Conservation (phyloP, 2,113 vertebrate species). For the Nannospalax galili region DNA sequence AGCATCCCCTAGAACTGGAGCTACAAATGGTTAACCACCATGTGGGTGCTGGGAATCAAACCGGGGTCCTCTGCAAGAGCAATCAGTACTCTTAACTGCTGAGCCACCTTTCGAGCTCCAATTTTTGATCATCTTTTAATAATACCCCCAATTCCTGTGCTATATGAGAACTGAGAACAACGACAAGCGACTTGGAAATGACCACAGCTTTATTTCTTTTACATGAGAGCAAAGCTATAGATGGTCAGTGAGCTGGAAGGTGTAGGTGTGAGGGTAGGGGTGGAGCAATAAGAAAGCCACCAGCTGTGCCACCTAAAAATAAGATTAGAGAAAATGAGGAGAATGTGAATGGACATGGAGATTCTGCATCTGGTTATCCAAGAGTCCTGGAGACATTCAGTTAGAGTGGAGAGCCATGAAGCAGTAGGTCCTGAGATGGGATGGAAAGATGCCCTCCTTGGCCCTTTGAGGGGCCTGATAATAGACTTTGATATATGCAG, state of each 20-base stretch:
- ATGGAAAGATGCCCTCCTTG: not conserved
- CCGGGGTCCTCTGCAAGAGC: no score
- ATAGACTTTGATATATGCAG: not conserved
- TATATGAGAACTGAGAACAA: not conserved
- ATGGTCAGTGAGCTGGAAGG: not conserved
- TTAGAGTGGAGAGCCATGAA: not conserved
- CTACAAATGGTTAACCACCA: no score
- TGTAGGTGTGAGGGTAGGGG: not conserved
- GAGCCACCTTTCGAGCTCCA: no score
- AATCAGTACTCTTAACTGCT: no score
- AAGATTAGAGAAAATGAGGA: not conserved
- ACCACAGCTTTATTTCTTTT: not conserved
- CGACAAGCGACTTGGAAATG: not conserved
- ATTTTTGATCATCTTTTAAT: not conserved
- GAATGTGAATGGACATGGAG: not conserved
- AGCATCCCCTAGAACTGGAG: no score
- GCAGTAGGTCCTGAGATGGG: not conserved
- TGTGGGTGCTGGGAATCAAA: no score
- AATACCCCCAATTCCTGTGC: not conserved
- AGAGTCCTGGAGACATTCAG: not conserved
- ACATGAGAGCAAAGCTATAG: not conserved
- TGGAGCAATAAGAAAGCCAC: not conserved
- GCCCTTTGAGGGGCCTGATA: not conserved
- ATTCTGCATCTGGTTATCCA: not conserved
- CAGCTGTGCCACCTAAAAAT: not conserved